Conservation (phyloP, 1,140 invertebrate species). For the Pomphorhynchus laevis region DNA sequence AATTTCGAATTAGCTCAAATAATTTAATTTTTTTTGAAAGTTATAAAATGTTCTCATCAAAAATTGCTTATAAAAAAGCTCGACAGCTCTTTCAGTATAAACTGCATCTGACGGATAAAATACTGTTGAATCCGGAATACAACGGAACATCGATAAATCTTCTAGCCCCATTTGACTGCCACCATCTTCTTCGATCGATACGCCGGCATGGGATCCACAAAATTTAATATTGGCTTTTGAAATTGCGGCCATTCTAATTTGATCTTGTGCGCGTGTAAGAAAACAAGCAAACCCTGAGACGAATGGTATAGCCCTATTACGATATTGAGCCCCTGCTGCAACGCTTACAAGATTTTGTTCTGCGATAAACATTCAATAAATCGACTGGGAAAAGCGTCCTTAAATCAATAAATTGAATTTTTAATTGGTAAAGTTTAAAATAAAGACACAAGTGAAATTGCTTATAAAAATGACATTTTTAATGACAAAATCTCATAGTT, state of each 20-base stretch:
- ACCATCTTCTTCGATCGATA: slow-evolving; percentile 66
- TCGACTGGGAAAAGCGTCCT: slow-evolving; percentile 26
- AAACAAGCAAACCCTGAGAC: slow-evolving; percentile 86
- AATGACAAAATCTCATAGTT: too few species aligned
- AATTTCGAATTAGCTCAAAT: too few species aligned
- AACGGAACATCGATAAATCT: slow-evolving; percentile 70
- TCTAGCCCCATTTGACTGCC: slow-evolving; percentile 98
- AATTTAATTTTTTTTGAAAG: too few species aligned
- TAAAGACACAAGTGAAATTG: too few species aligned
- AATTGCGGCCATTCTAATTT: slow-evolving; percentile 91
- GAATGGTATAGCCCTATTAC: slow-evolving; percentile 53
- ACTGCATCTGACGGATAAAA: slow-evolving; percentile 92
- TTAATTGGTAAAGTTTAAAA: slow-evolving; percentile 44
- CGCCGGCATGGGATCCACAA: slow-evolving; percentile 60
- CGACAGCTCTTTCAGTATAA: slow-evolving; percentile 52
- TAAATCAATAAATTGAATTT: slow-evolving; percentile 1
- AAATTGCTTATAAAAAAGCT: too few species aligned
- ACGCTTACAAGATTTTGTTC: slow-evolving; percentile 89
- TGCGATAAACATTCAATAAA: slow-evolving; percentile 91
- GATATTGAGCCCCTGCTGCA: slow-evolving; percentile 48
- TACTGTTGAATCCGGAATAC: slow-evolving; percentile 53
- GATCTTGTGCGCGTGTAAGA: slow-evolving; percentile 65
- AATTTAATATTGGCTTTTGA: slow-evolving; percentile 90
- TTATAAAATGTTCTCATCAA: too few species aligned
- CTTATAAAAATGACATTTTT: too few species aligned